phyloP scores from a whole-genome alignment of 2,888 invertebrate genomes.

The Diploptera punctata region DNA sequence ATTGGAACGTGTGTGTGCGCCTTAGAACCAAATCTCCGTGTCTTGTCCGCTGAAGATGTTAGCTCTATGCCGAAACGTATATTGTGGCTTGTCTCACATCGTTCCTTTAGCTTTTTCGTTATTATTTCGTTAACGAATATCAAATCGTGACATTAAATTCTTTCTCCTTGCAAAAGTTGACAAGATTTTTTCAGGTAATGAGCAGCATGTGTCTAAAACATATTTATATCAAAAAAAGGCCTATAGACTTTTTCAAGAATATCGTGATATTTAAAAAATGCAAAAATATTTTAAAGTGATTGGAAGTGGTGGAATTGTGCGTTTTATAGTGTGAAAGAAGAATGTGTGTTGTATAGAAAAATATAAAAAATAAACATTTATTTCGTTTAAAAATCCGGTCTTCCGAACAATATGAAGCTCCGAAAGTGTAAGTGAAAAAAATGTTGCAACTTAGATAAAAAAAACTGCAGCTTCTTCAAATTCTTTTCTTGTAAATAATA shows the following conservation, averaged over 20 bases:
- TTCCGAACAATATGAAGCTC: constrained; percentile 14
- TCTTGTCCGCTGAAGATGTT: constrained; percentile 8
- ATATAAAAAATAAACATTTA: neutral
- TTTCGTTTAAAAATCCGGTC: constrained; percentile 19
- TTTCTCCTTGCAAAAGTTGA: neutral
- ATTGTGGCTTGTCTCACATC: constrained; percentile 19
- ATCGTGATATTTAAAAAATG: constrained; percentile 6
- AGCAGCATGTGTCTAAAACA: neutral
- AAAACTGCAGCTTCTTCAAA: neutral
- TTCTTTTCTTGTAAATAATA: neutral
- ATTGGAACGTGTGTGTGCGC: too few species aligned
- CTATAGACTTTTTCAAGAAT: constrained; percentile 19
- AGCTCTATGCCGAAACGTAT: neutral
- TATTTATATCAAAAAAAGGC: constrained; percentile 20
- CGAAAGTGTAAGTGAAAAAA: neutral
- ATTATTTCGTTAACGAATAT: neutral
- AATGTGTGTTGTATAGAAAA: neutral
- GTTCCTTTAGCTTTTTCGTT: constrained; percentile 9
- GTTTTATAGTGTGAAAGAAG: constrained; percentile 22
- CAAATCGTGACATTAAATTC: too few species aligned
- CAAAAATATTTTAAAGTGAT: constrained; percentile 21
- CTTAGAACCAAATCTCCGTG: neutral
- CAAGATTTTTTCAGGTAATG: neutral
- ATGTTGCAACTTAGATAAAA: neutral
- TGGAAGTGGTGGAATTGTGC: constrained; percentile 14